Evolutionary conservation across 2,797 vertebrate species (phyloP), one percentile per base, ranked within the genome.

Genomic region (Triplophysa bombifrons): DNA sequence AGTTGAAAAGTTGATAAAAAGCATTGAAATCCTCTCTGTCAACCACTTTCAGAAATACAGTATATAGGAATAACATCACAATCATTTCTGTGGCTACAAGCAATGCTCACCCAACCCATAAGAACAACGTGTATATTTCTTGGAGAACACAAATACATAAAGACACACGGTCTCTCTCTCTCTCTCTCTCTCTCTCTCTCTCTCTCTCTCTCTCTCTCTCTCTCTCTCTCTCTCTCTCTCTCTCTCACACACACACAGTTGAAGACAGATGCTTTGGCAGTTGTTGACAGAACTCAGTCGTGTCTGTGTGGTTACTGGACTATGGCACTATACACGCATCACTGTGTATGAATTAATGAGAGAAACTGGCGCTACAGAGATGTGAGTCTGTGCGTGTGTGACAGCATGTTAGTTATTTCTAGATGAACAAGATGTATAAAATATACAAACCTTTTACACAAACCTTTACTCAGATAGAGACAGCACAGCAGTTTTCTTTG

Each of bases 241-340:
- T n/a, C 53, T n/a, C 56, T 4, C 56, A 0, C 22, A 0, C 56
- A 1, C 20, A 13, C 66, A 46, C 58, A 71, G 71, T 41, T 74
- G 64, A 60, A 66, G 86, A 87, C 87, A 87, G 86, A 86, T 87
- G 86, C 86, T 82, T 77, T 80, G 81, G 84, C 82, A 82, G 82
- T 87, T 87, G 85, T 86, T 88, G 84, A 82, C 83, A 85, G 86
- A 87, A 84, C 79, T 85, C 82, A 84, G 85, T 85, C 81, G 70
- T 88, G 84, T 88, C 82, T 88, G 84, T 85, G 84, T 88, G 87
- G 85, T 87, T 86, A 84, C 87, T 88, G 87, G 86, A 87, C 83
- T 86, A 87, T 87, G 76, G 71, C 80, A 61, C 84, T 74, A 79
- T 86, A 86, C 87, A 86, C 72, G 87, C 87, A 84, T 85, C 82